Percentiles rank a stretch among this genome's conserved stretches.
phyloP scores from a whole-genome alignment of 2,888 invertebrate genomes.

The Phalera bucephala region DNA sequence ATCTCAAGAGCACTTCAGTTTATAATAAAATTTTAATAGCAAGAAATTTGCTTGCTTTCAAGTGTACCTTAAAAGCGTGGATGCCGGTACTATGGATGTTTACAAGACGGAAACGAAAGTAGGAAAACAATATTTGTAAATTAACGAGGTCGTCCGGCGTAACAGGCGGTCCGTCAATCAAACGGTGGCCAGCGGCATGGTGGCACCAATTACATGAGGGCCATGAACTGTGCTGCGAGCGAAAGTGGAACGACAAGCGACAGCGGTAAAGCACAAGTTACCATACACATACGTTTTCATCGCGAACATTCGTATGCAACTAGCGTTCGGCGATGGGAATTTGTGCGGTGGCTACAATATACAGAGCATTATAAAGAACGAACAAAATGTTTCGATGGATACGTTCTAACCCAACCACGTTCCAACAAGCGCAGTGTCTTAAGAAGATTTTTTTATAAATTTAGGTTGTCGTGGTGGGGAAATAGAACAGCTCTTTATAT shows the following conservation, averaged over 20 bases:
- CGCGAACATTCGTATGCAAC: too few species aligned
- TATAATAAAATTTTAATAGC: neutral
- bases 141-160: conserved; percentile 67
- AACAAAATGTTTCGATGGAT: too few species aligned
- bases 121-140: conserved; percentile 51
- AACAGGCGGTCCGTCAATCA: conserved; percentile 76
- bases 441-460: too few species aligned
- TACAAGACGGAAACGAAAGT: conserved; percentile 39
- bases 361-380: too few species aligned
- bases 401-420: too few species aligned
- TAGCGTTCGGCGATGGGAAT: too few species aligned
- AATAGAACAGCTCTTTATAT: too few species aligned
- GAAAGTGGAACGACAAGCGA: neutral
- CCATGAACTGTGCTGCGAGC: neutral
- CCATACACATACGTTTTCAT: too few species aligned
- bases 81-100: neutral
- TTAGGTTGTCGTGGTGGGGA: too few species aligned
- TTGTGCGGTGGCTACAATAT: too few species aligned
- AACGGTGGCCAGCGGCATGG: conserved; percentile 39
- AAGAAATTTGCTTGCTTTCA: neutral
- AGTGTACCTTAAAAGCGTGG: neutral
- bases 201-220: conserved; percentile 29
- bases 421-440: too few species aligned
- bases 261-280: too few species aligned
- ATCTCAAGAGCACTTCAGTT: neutral